Conservation (phyloP, 2,888 invertebrate species). For the Agriopis aurantiaria region DNA sequence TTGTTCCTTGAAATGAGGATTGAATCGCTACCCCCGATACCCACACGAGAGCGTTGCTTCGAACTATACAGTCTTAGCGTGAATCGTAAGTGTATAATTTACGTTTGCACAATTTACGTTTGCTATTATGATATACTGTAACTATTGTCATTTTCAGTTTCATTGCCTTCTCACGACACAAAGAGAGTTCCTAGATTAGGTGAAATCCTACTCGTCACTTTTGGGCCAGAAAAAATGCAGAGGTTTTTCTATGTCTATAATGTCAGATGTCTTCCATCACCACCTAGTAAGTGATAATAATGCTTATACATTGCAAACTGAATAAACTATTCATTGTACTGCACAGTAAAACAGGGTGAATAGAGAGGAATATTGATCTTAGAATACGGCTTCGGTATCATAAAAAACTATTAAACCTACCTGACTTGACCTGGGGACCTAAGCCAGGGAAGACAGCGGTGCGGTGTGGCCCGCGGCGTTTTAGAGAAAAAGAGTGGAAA, state of each 20-base stretch:
- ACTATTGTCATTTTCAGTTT: constrained; percentile 62
- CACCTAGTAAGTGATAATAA: constrained; percentile 65
- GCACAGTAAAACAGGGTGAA: no score
- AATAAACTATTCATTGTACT: background rate
- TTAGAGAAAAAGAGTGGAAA: no score
- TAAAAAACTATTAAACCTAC: no score
- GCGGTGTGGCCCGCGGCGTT: no score
- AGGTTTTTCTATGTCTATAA: constrained; percentile 78
- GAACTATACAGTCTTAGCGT: constrained; percentile 72
- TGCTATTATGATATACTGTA: background rate
- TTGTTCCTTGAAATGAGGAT: constrained; percentile 65
- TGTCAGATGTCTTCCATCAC: constrained; percentile 68
- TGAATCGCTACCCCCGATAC: constrained; percentile 67
- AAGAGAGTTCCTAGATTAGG: constrained; percentile 70
- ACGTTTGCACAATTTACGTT: background rate
- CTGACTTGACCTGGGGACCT: no score
- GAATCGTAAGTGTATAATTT: constrained; percentile 60
- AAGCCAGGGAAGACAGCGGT: no score
- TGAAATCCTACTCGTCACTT: constrained; percentile 70
- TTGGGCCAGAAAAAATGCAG: constrained; percentile 63
- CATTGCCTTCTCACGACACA: constrained; percentile 62
- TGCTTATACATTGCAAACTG: background rate
- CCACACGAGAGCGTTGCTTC: constrained; percentile 63
- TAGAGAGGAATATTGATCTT: no score
- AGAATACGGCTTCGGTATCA: no score